Percentiles rank a stretch among this genome's conserved stretches.
Conservation (phyloP, 2,797 vertebrate species). For the Coregonus ussuriensis region DNA sequence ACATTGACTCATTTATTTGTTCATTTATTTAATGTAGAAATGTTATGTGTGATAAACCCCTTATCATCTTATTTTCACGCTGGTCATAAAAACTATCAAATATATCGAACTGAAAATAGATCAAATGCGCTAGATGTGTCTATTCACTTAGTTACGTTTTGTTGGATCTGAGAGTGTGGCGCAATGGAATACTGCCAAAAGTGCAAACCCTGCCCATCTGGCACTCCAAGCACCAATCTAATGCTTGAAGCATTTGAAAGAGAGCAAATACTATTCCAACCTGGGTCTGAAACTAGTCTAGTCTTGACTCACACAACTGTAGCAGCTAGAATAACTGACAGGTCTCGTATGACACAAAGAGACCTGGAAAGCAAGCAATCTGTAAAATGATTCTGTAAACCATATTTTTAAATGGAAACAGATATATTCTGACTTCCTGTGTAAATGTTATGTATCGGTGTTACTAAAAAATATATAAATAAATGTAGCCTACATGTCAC, state of each 20-base stretch:
- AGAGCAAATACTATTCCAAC: not conserved
- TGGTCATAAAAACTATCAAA: not conserved
- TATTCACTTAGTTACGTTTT: not conserved
- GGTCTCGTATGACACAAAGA: constrained; percentile 4
- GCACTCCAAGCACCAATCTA: too few species aligned
- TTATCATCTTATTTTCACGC: not conserved
- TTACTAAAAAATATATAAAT: constrained; percentile 30
- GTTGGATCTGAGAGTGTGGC: not conserved
- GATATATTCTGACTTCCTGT: constrained; percentile 62
- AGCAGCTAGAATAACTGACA: constrained; percentile 43
- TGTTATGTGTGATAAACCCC: not conserved
- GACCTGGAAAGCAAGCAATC: constrained; percentile 25
- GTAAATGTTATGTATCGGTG: constrained; percentile 61
- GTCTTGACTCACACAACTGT: constrained; percentile 22
- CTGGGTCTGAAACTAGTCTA: not conserved
- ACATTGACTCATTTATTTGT: not conserved
- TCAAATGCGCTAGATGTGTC: not conserved
- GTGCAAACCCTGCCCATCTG: not conserved
- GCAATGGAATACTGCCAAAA: not conserved
- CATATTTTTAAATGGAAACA: constrained; percentile 68
- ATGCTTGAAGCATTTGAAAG: not conserved
- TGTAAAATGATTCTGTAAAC: constrained; percentile 66
- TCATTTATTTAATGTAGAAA: not conserved
- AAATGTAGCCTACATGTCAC: not conserved
- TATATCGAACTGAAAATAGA: not conserved